Evolutionary conservation across 2,797 vertebrate genomes (phyloP).

Genomic region (Galagoides demidoff): DNA sequence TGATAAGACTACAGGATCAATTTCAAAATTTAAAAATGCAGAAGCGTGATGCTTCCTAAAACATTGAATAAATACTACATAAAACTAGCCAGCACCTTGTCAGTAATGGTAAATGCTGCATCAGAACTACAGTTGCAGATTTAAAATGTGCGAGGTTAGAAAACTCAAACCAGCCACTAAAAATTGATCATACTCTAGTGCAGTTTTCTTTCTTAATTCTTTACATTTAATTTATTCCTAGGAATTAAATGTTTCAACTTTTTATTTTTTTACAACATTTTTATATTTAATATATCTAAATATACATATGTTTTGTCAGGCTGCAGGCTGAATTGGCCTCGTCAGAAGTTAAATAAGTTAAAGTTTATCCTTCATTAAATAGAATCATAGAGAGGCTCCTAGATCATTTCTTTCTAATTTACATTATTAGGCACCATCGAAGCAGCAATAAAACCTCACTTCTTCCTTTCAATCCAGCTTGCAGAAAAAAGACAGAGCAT

Average conservation of each 20-base stretch:
- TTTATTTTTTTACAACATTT: not conserved
- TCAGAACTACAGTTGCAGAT: not conserved
- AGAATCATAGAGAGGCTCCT: not conserved
- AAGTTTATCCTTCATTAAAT: not conserved
- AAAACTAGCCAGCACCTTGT: not conserved
- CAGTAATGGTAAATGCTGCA: not conserved
- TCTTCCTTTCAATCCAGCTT: slow-evolving; percentile 28
- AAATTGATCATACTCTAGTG: not conserved
- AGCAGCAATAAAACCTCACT: not conserved
- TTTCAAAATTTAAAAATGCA: not conserved
- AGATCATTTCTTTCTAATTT: slow-evolving; percentile 16
- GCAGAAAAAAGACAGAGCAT: not conserved
- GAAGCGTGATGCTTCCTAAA: not conserved
- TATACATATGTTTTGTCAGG: not conserved
- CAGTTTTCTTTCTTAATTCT: slow-evolving; percentile 20
- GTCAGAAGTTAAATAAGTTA: not conserved
- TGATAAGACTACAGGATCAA: not conserved
- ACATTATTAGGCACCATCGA: not conserved
- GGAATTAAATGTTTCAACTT: not conserved
- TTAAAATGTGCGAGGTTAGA: slow-evolving; percentile 30
- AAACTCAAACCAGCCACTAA: slow-evolving; percentile 17
- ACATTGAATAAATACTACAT: not conserved
- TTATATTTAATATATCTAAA: not conserved
- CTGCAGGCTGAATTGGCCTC: not conserved
- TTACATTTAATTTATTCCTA: slow-evolving; percentile 25